Base-by-base conservation (phyloP, 2,113 vertebrate species). In the Tetrao urogallus region DNA sequence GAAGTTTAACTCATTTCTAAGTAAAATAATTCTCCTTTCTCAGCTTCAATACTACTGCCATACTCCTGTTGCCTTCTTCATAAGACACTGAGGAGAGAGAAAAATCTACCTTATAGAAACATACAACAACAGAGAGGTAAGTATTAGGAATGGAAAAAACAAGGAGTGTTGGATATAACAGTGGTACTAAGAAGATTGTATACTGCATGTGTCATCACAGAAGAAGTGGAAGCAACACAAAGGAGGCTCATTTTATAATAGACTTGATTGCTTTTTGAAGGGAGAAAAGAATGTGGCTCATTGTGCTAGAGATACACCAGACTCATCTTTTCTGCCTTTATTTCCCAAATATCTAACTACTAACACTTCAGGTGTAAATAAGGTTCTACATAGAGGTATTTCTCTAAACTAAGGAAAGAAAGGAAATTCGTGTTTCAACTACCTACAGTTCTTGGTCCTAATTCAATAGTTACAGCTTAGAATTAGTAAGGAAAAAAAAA, bases 1-100 rank as follows among this genome's bases (percentile, higher is more conserved):
- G 56, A 94, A 95, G 43, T 8, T n/a, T 74, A 91, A 86, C 56
- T 79, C 74, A 63, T 96, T 92, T 77, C 58, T 80, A 90, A 73
- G 56, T 91, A 80, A 91, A 91, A 93, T 27, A 2, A 66, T 71
- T 88, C 94, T 86, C 80, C 28, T 75, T 88, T 81, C 83, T 92
- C 60, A 73, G 80, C 74, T 90, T 88, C 72, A 90, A 32, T n/a
- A 71, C 42, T 17, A 71, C 5, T 93, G 64, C 58, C 79, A 86
- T 91, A 80, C 77, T 90, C 83, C 20, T 90, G 58, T 21, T 93
- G 45, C 27, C 60, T 36, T 65, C 67, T 76, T 74, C 69, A 83
- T 66, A 64, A 86, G 82, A 77, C 90, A 67, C 65, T 27, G 15
- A 76, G 57, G 82, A 93, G 21, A 81, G 13, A 30, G 21, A 69